Base-by-base conservation (phyloP, 2,797 vertebrate genomes). In the Caiman crocodilus region DNA sequence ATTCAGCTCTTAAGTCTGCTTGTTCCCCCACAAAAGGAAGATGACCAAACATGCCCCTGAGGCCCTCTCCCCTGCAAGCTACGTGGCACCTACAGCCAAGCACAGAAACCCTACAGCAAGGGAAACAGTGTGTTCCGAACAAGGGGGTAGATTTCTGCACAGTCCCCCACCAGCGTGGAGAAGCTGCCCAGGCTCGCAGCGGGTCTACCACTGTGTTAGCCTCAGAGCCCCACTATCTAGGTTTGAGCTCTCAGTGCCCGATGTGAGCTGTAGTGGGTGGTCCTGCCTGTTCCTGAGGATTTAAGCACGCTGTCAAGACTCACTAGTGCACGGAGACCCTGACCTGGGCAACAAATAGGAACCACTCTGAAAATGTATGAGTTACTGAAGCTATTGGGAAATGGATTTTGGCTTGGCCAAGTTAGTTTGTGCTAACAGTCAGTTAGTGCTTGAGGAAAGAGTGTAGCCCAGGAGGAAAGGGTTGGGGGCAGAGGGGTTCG, bases 1-100 rank as follows among this genome's bases (percentile, higher is more conserved):
- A 0, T 3, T 26, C 1, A 83, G 78, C 76, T 87, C 64, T 56
- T 57, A 35, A 89, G 85, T 15, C 92, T 55, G 82, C 80, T 88
- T 85, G 88, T 79, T 93, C 93, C 63, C 65, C 89, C 88, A 87
- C 42, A 82, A 56, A 50, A 94, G 89, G 85, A 93, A 91, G 94
- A 93, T 94, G 79, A 93, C 88, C 69, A 90, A 63, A 82, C 81
- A 67, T 94, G 74, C 93, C 90, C 93, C 67, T 89, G 95, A 91
- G 92, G 92, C 76, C 67, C 55, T 78, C 79, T 30, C 60, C 78
- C 65, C 86, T 81, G 75, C 67, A 85, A 84, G 79, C 2, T 87
- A 2, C 50, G 76, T 15, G 58, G n/a, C 32, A 15, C 83, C 60
- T 4, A 64, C 60, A 4, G 2, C 0, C 15, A 89, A 76, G 59